These are phyloP conservation scores for Smutsia gigantea DNA, from an alignment of 2,797 vertebrate genomes.

Conservation along the genomic window DNA sequence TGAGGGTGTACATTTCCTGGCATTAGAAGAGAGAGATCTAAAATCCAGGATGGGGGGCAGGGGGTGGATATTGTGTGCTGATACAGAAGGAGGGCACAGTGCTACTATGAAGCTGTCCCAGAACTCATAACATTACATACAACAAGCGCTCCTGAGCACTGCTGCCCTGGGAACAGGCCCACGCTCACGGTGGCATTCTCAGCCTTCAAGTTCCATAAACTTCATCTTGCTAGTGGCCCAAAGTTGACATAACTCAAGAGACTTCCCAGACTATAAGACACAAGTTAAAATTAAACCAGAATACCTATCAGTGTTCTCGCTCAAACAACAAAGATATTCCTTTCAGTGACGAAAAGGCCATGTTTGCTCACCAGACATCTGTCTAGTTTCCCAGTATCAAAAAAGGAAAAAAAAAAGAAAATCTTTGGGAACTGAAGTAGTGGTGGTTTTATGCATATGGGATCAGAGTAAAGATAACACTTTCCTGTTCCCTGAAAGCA, in stretches of 20 bases:
- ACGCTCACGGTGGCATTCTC: background rate
- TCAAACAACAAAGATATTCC: background rate
- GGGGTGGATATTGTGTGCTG: background rate
- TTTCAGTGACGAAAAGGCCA: background rate
- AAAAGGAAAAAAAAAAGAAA: background rate
- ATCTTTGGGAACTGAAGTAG: background rate
- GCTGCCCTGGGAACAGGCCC: background rate
- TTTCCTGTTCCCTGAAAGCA: background rate
- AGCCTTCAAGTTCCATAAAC: background rate
- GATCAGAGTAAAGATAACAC: background rate
- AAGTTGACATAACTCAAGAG: background rate
- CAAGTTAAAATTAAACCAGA: background rate
- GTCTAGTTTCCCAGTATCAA: background rate
- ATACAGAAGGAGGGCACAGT: background rate
- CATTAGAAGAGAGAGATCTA: background rate
- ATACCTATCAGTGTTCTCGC: background rate
- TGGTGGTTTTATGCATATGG: background rate
- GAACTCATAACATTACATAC: too few species aligned
- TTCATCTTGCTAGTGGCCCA: background rate
- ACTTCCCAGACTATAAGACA: background rate
- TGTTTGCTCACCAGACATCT: background rate
- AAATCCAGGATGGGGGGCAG: background rate
- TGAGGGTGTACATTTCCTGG: slow-evolving; percentile 26
- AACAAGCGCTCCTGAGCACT: too few species aligned
- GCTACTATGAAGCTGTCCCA: background rate